Conservation (phyloP, 37 sponge, comb jelly and placozoan genomes). For the Spongilla lacustris region DNA sequence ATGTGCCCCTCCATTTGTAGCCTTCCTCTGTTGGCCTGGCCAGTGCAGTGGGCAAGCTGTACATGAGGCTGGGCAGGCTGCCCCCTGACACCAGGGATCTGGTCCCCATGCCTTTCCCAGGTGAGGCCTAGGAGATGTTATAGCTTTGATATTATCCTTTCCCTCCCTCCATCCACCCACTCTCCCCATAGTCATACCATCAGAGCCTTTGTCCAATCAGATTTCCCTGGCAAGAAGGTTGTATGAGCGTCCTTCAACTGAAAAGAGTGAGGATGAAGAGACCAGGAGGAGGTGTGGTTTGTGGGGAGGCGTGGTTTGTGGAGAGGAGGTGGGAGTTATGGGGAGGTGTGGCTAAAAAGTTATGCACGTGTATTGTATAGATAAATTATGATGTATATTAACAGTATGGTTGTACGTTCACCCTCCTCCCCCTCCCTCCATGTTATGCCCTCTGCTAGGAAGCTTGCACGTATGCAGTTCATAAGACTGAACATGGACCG, state of each 20-base stretch:
- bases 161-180: background rate
- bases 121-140: background rate
- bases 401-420: too few species aligned
- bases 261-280: background rate
- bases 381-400: too few species aligned
- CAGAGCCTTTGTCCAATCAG: background rate
- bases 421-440: too few species aligned
- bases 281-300: background rate
- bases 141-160: background rate
- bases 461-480: too few species aligned
- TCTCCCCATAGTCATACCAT: background rate
- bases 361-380: too few species aligned
- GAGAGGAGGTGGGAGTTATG: too few species aligned
- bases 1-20: background rate
- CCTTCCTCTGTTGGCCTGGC: background rate
- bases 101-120: background rate
- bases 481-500: too few species aligned
- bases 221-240: background rate
- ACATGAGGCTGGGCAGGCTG: slow-evolving; percentile 26
- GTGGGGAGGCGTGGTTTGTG: too few species aligned
- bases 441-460: too few species aligned
- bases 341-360: background rate
- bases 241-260: background rate
- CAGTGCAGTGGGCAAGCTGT: slow-evolving; percentile 10
- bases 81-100: slow-evolving; percentile 2